phyloP scores from a whole-genome alignment of 1,140 invertebrate genomes.

The Bursaphelenchus mucronatus region DNA sequence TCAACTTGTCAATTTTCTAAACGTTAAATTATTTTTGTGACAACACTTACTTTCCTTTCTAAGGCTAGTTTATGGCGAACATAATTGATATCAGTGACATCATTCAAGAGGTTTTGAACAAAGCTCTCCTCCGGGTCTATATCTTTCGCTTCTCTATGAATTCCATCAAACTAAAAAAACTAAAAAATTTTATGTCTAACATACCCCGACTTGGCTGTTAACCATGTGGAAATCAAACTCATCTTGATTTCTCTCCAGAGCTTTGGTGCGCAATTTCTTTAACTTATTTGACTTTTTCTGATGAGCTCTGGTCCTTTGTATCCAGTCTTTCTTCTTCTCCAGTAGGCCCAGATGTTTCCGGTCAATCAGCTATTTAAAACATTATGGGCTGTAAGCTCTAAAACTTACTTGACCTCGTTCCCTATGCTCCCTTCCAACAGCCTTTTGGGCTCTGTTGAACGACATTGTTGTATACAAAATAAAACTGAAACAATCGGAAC shows the following conservation, averaged over 20 bases:
- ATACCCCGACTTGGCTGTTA: constrained; percentile 74
- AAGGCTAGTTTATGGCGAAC: constrained; percentile 77
- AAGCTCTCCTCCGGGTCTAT: constrained; percentile 70
- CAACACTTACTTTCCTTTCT: constrained; percentile 69
- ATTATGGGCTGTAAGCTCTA: constrained; percentile 9
- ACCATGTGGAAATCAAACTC: constrained; percentile 99
- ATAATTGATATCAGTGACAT: constrained; percentile 84
- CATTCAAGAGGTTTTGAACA: constrained; percentile 77
- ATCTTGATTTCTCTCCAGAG: constrained; percentile 88
- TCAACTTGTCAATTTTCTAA: constrained; percentile 77
- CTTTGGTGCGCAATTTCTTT: constrained; percentile 76
- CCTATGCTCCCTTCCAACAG: constrained; percentile 28
- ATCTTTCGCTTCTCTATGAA: constrained; percentile 69
- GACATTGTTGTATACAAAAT: neutral
- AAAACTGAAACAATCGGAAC: constrained; percentile 52
- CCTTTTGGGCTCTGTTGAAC: constrained; percentile 2
- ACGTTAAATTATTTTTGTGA: constrained; percentile 18
- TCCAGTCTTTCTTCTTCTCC: constrained; percentile 95
- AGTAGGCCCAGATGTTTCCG: constrained; percentile 78
- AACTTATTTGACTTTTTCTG: constrained; percentile 73
- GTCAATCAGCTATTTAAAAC: constrained; percentile 75
- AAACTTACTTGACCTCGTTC: constrained; percentile 28
- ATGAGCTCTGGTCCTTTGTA: constrained; percentile 70
- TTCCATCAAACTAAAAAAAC: constrained; percentile 63
- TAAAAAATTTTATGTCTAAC: constrained; percentile 17